phyloP scores from a whole-genome alignment of 2,797 vertebrate genomes.

The Anolis apletophallus region DNA sequence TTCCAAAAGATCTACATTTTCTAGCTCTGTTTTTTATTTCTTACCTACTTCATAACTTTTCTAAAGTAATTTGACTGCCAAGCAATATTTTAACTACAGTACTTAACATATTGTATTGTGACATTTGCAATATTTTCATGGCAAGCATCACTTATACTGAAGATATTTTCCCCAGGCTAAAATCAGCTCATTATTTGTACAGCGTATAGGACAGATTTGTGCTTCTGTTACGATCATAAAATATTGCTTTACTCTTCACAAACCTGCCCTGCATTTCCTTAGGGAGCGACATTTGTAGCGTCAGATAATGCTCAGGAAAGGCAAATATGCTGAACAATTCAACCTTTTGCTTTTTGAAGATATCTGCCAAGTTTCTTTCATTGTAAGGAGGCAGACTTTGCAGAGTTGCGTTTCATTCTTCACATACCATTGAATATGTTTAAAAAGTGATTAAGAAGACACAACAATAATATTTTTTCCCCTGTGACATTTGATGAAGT shows the following conservation, averaged over 20 bases:
- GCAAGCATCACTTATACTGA: conserved; percentile 73
- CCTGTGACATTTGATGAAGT: background rate
- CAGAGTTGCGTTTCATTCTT: background rate
- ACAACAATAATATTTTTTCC: background rate
- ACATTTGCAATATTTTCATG: conserved; percentile 77
- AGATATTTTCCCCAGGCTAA: conserved; percentile 71
- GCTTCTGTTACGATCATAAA: conserved; percentile 60
- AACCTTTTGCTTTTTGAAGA: conserved; percentile 8
- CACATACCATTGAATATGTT: background rate
- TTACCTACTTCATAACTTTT: conserved; percentile 33
- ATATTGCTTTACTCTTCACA: conserved; percentile 58
- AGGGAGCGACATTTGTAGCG: conserved; percentile 23
- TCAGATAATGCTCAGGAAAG: conserved; percentile 23
- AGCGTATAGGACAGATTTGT: conserved; percentile 59
- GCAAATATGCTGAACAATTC: conserved; percentile 16
- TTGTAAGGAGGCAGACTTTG: background rate
- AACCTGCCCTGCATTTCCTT: conserved; percentile 51
- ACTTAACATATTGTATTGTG: conserved; percentile 77
- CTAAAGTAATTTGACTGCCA: conserved; percentile 65
- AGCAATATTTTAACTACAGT: conserved; percentile 71
- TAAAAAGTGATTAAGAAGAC: conserved; percentile 14
- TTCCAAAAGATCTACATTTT: no score
- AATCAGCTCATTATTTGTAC: conserved; percentile 67
- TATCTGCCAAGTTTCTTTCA: conserved; percentile 14
- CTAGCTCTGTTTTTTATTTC: background rate